Evolutionary conservation across 2,113 vertebrate species (phyloP).

Genomic region (Anarrhichthys ocellatus): DNA sequence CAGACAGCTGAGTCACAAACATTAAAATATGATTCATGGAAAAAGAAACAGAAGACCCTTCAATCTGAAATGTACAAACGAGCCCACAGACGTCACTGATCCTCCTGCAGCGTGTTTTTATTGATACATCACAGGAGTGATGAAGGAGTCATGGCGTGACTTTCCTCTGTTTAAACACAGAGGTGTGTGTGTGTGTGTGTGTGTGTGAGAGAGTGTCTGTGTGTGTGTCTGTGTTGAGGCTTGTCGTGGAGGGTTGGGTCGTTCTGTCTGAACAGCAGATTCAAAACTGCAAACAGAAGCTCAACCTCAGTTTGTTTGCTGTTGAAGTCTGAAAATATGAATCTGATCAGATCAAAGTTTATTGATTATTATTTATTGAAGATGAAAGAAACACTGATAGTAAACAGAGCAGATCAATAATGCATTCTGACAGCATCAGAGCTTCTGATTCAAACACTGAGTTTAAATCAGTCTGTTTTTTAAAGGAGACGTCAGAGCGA

Average conservation of each 20-base stretch:
- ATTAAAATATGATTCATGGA: neutral
- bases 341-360: neutral
- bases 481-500: neutral
- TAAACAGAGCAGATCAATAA: neutral
- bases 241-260: conserved; percentile 1
- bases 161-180: neutral
- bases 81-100: neutral
- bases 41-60: neutral
- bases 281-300: neutral
- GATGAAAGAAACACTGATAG: too few species aligned
- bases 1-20: neutral
- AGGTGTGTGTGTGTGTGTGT: conserved; percentile 1
- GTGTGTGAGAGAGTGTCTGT: neutral
- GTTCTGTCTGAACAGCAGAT: neutral
- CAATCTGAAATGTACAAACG: neutral
- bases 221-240: neutral
- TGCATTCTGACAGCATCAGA: neutral
- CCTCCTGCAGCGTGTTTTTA: neutral
- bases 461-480: neutral
- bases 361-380: neutral
- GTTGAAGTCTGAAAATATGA: neutral
- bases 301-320: neutral
- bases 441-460: neutral
- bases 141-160: neutral
- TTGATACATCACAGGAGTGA: neutral